These are phyloP conservation scores for Mycetomoellerius zeteki DNA, from an alignment of 1,140 invertebrate genomes.

Conservation along the genomic window DNA sequence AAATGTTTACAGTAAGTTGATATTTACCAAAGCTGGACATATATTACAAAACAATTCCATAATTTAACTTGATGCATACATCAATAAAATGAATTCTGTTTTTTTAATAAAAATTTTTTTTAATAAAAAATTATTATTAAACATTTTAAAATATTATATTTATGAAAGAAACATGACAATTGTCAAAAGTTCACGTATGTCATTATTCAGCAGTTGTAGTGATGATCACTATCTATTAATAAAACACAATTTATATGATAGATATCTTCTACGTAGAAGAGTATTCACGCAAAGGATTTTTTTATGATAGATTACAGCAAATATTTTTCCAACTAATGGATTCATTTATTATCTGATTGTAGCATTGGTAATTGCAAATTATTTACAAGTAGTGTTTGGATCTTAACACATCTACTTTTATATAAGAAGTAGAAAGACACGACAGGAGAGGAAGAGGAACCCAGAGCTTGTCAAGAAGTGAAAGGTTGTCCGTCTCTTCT, in stretches of 20 bases:
- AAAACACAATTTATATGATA: neutral
- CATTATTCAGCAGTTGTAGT: neutral
- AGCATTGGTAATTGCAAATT: neutral
- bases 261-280: neutral
- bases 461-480: constrained; percentile 82
- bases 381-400: neutral
- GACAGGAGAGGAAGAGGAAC: constrained; percentile 28
- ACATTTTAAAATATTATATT: neutral
- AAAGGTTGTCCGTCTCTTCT: constrained; percentile 80
- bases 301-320: neutral
- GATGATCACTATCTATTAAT: neutral
- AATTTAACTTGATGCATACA: neutral
- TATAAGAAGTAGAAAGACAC: neutral
- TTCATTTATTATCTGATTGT: neutral
- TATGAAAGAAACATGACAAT: neutral
- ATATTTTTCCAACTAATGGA: neutral
- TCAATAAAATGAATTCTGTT: neutral
- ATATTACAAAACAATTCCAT: neutral
- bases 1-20: neutral
- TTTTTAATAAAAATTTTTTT: neutral
- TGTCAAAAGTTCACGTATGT: neutral
- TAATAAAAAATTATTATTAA: neutral
- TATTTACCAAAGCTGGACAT: neutral
- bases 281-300: neutral
- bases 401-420: neutral